Conservation (phyloP, 2,113 vertebrate genomes). For the Crotalus horridus region DNA sequence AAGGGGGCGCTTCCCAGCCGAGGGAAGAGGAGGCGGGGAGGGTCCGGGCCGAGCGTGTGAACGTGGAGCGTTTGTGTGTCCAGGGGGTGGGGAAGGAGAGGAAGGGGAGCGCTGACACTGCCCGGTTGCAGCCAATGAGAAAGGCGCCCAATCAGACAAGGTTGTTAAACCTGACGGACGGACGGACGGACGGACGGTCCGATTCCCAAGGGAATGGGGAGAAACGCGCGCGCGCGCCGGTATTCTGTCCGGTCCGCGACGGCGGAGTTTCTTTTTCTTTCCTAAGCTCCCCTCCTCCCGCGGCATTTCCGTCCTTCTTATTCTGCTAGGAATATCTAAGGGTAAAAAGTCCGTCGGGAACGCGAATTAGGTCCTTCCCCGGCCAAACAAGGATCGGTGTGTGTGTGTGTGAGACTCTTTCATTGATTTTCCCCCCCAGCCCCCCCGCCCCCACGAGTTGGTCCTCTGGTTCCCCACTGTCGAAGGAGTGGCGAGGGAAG, state of each 20-base stretch:
- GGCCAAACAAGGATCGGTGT: background rate
- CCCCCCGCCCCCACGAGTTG: background rate
- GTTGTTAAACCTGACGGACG: background rate
- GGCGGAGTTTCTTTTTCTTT: background rate
- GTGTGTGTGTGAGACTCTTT: background rate
- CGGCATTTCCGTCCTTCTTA: too few relatives aligned
- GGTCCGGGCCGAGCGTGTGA: background rate
- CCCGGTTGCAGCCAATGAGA: slow-evolving; percentile 48
- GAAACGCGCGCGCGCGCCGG: background rate
- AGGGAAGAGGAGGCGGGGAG: background rate
- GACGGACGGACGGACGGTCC: background rate
- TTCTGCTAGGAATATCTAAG: background rate
- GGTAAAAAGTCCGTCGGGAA: background rate
- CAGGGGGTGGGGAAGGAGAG: background rate
- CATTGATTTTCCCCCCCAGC: background rate
- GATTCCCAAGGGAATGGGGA: too few relatives aligned
- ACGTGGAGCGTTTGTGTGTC: background rate
- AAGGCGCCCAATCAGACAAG: slow-evolving; percentile 17
- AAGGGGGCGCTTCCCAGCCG: slow-evolving; percentile 50
- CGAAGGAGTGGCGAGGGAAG: background rate
- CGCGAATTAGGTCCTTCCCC: background rate
- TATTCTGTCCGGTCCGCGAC: background rate
- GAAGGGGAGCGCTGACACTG: slow-evolving; percentile 2
- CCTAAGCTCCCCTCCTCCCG: background rate
- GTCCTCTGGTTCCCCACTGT: background rate